Percentiles rank a stretch among this genome's conserved stretches.
Evolutionary conservation across 2,888 invertebrate species (phyloP).

Genomic region (Thera britannica): DNA sequence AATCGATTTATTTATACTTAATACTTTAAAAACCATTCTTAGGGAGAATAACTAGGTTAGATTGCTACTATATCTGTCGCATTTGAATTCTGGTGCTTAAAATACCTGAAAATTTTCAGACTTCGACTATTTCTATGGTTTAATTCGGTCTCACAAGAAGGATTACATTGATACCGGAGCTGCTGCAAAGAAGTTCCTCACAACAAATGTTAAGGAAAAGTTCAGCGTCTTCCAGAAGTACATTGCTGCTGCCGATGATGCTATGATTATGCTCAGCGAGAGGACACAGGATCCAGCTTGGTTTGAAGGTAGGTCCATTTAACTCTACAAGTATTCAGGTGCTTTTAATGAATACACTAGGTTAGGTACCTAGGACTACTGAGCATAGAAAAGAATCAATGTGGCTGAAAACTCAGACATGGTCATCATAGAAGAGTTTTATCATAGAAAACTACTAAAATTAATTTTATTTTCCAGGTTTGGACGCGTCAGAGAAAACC

Average conservation of each 20-base stretch:
- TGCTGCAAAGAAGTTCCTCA: conserved; percentile 90
- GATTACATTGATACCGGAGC: conserved; percentile 89
- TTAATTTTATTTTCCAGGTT: conserved; percentile 66
- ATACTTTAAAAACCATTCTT: no score
- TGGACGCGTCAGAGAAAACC: conserved; percentile 87
- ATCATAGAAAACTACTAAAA: no score
- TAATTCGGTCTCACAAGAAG: conserved; percentile 87
- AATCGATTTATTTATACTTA: no score
- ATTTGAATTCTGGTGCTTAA: no score
- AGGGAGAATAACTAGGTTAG: no score
- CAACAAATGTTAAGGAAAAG: conserved; percentile 85
- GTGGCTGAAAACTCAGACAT: no score
- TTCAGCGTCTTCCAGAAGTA: conserved; percentile 76
- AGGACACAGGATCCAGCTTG: conserved; percentile 90
- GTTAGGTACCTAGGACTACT: background rate
- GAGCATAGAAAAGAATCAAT: no score
- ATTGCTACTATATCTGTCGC: no score
- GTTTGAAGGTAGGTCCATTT: conserved; percentile 86
- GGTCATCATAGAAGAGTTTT: no score
- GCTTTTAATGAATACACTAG: background rate
- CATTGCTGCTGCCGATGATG: conserved; percentile 77
- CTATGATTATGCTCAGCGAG: conserved; percentile 85
- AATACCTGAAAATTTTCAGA: conserved; percentile 71
- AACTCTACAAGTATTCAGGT: background rate
- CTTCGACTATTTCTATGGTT: conserved; percentile 89